Evolutionary conservation across 2,113 vertebrate species (phyloP).

Genomic region (Miniopterus natalensis): DNA sequence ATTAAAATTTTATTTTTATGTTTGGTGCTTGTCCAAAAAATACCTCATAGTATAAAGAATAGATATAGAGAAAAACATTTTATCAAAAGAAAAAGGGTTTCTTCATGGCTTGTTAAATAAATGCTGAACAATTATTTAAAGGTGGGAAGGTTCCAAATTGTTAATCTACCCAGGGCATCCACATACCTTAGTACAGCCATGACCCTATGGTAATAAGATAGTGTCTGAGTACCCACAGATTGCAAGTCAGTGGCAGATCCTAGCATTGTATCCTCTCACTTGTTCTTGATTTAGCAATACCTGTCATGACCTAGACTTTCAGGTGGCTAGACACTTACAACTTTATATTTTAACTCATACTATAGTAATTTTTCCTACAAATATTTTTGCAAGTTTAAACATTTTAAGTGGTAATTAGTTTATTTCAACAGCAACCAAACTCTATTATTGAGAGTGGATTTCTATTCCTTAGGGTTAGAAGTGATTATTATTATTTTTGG

Average conservation of each 20-base stretch:
- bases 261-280: background rate
- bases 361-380: conserved; percentile 49
- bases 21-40: background rate
- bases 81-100: conserved; percentile 17
- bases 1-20: conserved; percentile 23
- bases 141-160: background rate
- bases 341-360: conserved; percentile 10
- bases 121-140: background rate
- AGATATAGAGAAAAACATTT: background rate
- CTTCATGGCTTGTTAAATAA: background rate
- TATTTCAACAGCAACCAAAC: conserved; percentile 60
- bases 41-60: background rate
- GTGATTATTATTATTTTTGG: conserved; percentile 68
- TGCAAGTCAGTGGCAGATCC: background rate
- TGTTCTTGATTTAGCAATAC: conserved; percentile 27
- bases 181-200: background rate
- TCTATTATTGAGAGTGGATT: conserved; percentile 58
- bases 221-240: background rate
- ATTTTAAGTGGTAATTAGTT: conserved; percentile 57
- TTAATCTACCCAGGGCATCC: background rate
- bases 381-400: conserved; percentile 65
- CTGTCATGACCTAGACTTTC: conserved; percentile 11
- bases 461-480: conserved; percentile 60
- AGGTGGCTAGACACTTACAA: conserved; percentile 5
- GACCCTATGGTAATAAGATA: background rate